Evolutionary conservation across 2,888 invertebrate genomes (phyloP), one percentile per base, ranked within the genome.

Genomic region (Siphonodentalium dalli): DNA sequence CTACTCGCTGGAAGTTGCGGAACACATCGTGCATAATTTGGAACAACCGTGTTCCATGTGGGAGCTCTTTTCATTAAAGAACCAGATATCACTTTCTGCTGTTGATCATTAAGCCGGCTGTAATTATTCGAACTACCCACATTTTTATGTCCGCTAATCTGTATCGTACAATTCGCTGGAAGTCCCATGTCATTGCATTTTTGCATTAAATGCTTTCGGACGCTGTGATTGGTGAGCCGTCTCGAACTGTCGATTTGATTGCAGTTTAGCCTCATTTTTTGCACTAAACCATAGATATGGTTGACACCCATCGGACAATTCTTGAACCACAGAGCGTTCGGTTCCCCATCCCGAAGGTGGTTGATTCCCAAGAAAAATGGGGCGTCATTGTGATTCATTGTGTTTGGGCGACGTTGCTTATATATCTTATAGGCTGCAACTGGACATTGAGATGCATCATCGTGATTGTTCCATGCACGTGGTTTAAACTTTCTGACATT

Each of bases 91-190:
- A 27, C 24, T 26, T 41, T 41, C 23, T 41, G 42, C 26, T 50
- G 41, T 15, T 20, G n/a, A 5, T 34, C 24, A 23, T 50, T 50
- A 8, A 38, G 23, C 23, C 33, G 43, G 28, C 43, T 43, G 38
- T 50, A 50, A 11, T 42, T 43, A 21, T 50, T 50, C 3, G 44
- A 29, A 21, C 43, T 50, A 4, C 31, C 20, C 2, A 50, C 33
- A 20, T 38, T 50, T 15, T 50, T 42, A 26, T 50, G 50, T 13
- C 43, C 50, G 38, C 50, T 43, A 9, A 50, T 43, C 39, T 43
- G 50, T 20, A 50, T 28, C 11, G 50, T 43, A 11, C 38, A 21
- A 21, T 23, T 43, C 18, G 43, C 43, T 35, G 21, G 29, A 1
- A 50, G 31, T 7, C 43, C 38, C 33, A 50, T 33, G 23, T 50